A percentile compares a stretch with the other conserved stretches of the same genome.
Evolutionary conservation across 2,888 invertebrate species (phyloP).

Genomic region (Hermaeophaga mercurialis): DNA sequence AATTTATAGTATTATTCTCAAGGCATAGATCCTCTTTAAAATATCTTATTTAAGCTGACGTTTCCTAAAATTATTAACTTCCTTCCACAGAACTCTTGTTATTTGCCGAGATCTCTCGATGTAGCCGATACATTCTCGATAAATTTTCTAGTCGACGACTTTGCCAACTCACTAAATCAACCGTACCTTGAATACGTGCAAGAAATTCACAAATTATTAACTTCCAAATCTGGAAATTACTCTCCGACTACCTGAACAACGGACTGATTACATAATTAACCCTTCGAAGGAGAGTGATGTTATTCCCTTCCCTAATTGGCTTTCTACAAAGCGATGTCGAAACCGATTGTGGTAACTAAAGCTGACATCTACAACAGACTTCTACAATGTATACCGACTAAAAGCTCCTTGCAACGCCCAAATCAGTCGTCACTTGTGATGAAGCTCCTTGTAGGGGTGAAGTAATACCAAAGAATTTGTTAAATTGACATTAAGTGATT

Average conservation of each 20-base stretch:
- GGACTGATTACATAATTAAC: conserved; percentile 24
- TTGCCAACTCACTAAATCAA: conserved; percentile 20
- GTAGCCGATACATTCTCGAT: conserved; percentile 8
- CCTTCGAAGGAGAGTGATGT: conserved; percentile 18
- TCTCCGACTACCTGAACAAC: conserved; percentile 18
- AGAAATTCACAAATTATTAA: conserved; percentile 25
- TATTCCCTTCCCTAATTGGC: conserved; percentile 9
- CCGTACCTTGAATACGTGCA: conserved; percentile 21
- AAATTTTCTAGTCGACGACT: conserved; percentile 19
- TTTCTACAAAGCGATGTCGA: conserved; percentile 10
- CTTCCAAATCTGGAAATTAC: conserved; percentile 22
- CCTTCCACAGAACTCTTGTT: too few species aligned
- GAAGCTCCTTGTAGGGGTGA: conserved; percentile 3
- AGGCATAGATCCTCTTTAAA: too few species aligned
- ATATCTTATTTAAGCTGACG: too few species aligned
- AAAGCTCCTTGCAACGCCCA: conserved; percentile 1
- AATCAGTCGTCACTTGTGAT: conserved; percentile 6
- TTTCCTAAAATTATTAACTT: too few species aligned
- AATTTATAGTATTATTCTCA: too few species aligned
- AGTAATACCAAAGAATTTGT: conserved; percentile 8
- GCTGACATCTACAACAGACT: conserved; percentile 13
- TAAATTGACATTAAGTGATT: conserved; percentile 2
- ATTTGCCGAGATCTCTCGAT: background rate
- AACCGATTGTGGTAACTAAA: conserved; percentile 16
- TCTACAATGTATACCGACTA: background rate